These are phyloP conservation scores for Phortica okadai DNA, from an alignment of 2,888 invertebrate genomes.

Conservation along the genomic window DNA sequence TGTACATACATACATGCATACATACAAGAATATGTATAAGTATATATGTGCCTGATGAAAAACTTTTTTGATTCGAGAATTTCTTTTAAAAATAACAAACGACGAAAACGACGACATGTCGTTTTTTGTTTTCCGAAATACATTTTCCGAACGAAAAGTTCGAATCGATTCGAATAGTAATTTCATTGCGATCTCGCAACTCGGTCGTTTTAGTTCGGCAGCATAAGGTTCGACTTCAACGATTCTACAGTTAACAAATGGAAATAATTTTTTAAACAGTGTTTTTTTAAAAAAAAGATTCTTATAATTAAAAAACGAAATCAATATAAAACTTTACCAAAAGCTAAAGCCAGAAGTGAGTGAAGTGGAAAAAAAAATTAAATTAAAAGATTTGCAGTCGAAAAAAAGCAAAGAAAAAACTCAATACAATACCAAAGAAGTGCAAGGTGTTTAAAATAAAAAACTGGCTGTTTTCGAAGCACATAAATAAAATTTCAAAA, in stretches of 20 bases:
- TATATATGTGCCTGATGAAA: conserved; percentile 51
- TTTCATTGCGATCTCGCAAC: conserved; percentile 76
- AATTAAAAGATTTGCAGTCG: not conserved
- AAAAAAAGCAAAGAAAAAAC: not conserved
- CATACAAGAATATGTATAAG: conserved; percentile 33
- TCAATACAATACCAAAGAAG: conserved; percentile 1
- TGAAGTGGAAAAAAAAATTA: not conserved
- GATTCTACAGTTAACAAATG: conserved; percentile 21
- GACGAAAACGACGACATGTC: conserved; percentile 52
- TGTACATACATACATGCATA: conserved; percentile 40
- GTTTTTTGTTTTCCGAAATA: conserved; percentile 46
- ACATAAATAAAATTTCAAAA: not conserved
- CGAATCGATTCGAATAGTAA: conserved; percentile 52
- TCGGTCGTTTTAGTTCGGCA: conserved; percentile 73
- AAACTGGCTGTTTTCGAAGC: not conserved
- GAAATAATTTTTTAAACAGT: conserved; percentile 8
- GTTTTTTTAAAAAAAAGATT: conserved; percentile 17
- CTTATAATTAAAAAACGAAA: conserved; percentile 21
- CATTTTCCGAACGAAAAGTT: conserved; percentile 58
- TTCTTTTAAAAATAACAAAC: conserved; percentile 71
- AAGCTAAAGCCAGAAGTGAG: conserved; percentile 25
- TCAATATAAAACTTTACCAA: conserved; percentile 40
- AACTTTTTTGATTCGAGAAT: conserved; percentile 59
- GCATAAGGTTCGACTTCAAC: conserved; percentile 38
- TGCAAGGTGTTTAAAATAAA: not conserved